These are phyloP conservation scores for Orbicella faveolata DNA, from an alignment of 64 coral and sea anemone species.

Conservation along the genomic window DNA sequence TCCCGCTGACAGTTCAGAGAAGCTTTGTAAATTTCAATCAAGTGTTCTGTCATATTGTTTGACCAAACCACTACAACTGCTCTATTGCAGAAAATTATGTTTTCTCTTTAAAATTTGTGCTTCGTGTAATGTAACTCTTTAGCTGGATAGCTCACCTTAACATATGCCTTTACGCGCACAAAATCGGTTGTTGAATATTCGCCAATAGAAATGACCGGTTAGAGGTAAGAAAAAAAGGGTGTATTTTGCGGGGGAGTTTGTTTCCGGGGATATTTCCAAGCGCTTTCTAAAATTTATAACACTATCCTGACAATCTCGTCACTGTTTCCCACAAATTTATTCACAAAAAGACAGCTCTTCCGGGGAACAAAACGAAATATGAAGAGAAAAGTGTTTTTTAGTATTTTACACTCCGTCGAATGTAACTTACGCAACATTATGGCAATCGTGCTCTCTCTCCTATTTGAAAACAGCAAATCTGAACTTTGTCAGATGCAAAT, in stretches of 20 bases:
- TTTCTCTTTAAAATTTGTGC: neutral
- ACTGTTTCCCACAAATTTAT: neutral
- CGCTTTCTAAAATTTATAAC: neutral
- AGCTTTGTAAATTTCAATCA: conserved; percentile 36
- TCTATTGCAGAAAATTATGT: neutral
- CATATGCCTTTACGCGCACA: too few relatives aligned
- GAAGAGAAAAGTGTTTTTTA: neutral
- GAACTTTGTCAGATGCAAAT: conserved; percentile 7
- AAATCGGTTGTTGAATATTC: neutral
- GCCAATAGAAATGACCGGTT: neutral
- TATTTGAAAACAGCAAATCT: neutral
- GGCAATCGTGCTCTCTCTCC: neutral
- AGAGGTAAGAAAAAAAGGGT: neutral
- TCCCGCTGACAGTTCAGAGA: neutral
- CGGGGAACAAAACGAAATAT: neutral
- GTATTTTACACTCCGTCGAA: neutral
- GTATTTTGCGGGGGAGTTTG: neutral
- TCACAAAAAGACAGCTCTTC: neutral
- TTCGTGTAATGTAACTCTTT: neutral
- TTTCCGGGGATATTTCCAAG: conserved; percentile 12
- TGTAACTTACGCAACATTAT: neutral
- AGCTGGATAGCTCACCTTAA: too few relatives aligned
- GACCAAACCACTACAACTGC: neutral
- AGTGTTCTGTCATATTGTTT: neutral
- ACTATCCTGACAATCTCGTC: neutral